Conservation (phyloP, 2,113 vertebrate species). For the Microcebus jonahi region DNA sequence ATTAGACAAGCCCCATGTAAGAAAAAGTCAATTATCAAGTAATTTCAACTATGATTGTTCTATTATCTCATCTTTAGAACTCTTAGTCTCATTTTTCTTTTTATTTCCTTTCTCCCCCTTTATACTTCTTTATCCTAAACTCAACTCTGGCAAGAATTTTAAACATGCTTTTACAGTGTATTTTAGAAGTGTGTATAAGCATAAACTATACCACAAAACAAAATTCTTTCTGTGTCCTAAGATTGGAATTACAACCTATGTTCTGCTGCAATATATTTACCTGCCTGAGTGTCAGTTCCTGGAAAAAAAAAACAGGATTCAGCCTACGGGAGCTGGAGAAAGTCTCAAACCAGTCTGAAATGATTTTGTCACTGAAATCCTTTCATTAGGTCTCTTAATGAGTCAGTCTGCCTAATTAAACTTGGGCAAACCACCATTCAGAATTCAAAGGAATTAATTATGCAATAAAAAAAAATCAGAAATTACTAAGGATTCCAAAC, state of each 20-base stretch:
- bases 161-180: not conserved
- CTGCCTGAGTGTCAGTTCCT: not conserved
- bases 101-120: no score
- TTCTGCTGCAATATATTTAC: not conserved
- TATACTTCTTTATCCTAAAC: not conserved
- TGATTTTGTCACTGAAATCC: not conserved
- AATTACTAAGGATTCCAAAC: not conserved
- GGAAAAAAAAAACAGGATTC: not conserved
- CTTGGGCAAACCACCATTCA: not conserved
- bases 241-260: not conserved
- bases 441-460: not conserved
- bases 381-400: not conserved
- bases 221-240: not conserved
- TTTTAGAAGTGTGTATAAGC: not conserved
- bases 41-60: not conserved
- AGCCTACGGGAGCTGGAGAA: not conserved
- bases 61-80: not conserved
- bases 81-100: not conserved
- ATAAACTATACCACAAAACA: not conserved
- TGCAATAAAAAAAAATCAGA: not conserved
- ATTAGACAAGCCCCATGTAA: slow-evolving; percentile 21
- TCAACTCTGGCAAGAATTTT: not conserved
- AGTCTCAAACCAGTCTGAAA: not conserved
- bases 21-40: slow-evolving; percentile 53
- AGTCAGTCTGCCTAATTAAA: not conserved